Base-by-base conservation (phyloP, 2,797 vertebrate species). In the Dromococcyx pavoninus region DNA sequence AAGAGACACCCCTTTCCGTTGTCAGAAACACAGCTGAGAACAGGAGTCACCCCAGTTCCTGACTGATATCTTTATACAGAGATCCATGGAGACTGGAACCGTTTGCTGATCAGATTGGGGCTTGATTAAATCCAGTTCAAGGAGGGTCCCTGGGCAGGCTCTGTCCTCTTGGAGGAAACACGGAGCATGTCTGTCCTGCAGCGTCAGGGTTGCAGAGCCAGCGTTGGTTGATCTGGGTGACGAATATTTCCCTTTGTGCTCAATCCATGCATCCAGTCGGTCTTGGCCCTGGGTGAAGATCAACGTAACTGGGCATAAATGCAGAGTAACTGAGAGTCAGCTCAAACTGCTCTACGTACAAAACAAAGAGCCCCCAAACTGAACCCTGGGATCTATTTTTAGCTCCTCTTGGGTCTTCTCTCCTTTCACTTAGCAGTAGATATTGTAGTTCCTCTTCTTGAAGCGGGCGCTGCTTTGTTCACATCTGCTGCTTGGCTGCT, bases 201-300 rank as follows among this genome's bases (percentile, higher is more conserved):
- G 69, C 2, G 11, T 27, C 24, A 10, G 12, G 21, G 58, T n/a
- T 32, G 0, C 19, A 4, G n/a, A 25, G 71, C 24, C 3, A 8
- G 32, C 1, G 6, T 16, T 16, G 7, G n/a, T 15, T 37, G 51
- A 24, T 39, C 57, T 16, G 64, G 56, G 9, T 6, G 15, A 35
- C 1, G 3, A 25, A 4, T 7, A 7, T 23, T 51, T 18, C 1
- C 50, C 13, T 33, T 39, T 1, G 0, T 28, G 28, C 33, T 32
- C 67, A 8, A 14, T 19, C 53, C 1, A 0, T 35, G 53, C 65
- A 43, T 17, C 57, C 57, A 1, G 9, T 12, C 17, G n/a, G 7
- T 65, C 54, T 30, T 24, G 13, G 50, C 11, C 14, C 21, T 4
- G 30, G 61, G 33, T 53, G 54, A 78, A 44, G 33, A 46, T n/a